Percentiles rank a stretch among this genome's conserved stretches.
Evolutionary conservation across 1,140 invertebrate species (phyloP).

Genomic region (Magallana angulata): DNA sequence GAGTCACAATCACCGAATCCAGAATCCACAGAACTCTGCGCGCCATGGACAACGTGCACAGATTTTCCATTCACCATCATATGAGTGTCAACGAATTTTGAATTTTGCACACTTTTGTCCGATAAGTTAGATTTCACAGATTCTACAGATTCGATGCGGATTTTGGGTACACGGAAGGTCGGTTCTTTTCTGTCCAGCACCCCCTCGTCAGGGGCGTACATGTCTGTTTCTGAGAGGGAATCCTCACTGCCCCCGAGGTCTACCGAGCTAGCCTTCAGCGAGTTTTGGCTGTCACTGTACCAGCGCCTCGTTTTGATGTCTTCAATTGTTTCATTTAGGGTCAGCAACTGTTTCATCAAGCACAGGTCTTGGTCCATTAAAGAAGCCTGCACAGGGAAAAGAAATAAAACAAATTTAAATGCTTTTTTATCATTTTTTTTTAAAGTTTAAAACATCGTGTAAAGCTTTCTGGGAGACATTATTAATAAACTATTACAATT

Average conservation of each 20-base stretch:
- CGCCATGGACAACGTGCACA: constrained; percentile 43
- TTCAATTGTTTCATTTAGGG: constrained; percentile 73
- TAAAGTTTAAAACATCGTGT: neutral
- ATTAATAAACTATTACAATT: neutral
- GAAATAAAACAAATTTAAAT: too few relatives aligned
- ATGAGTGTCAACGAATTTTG: constrained; percentile 36
- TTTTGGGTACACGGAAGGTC: neutral
- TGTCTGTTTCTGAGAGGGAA: constrained; percentile 54
- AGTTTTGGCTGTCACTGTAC: constrained; percentile 56
- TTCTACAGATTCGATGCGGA: neutral
- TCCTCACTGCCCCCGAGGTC: constrained; percentile 43
- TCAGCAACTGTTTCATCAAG: constrained; percentile 73
- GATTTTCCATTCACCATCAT: constrained; percentile 41
- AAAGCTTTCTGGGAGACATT: neutral
- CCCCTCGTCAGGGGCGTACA: constrained; percentile 47
- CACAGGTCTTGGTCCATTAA: constrained; percentile 74
- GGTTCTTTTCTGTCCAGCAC: constrained; percentile 1
- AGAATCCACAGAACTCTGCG: constrained; percentile 48
- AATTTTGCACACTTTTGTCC: constrained; percentile 19
- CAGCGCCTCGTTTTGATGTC: constrained; percentile 71
- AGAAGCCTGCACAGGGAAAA: constrained; percentile 60
- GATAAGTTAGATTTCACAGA: constrained; percentile 5
- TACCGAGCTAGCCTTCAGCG: constrained; percentile 24
- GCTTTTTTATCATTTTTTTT: neutral
- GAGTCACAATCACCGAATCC: constrained; percentile 48